Evolutionary conservation across 2,113 vertebrate species (phyloP), one percentile per base, ranked within the genome.

Genomic region (Thymallus thymallus): DNA sequence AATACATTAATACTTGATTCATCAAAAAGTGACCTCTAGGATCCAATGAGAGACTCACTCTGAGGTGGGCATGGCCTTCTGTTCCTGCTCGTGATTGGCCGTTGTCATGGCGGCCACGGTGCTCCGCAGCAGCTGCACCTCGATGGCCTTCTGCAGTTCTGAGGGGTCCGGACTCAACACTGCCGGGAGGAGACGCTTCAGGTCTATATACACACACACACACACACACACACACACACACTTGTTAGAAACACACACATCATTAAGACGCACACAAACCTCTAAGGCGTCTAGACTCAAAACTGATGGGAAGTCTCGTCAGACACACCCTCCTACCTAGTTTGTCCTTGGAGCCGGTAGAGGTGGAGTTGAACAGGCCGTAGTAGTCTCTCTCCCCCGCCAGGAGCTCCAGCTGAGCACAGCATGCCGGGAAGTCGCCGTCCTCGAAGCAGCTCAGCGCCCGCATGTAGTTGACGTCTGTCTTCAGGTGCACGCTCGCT

Each of bases 301-400:
- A n/a, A n/a, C n/a, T n/a, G n/a, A n/a, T n/a, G n/a, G n/a, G n/a
- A n/a, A n/a, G n/a, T n/a, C n/a, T n/a, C n/a, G n/a, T n/a, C n/a
- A n/a, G n/a, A n/a, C n/a, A n/a, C n/a, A n/a, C n/a, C 20, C 26
- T 26, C 73, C 77, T 94, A 98, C 97, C 97, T 81, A 97, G 95
- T 91, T 99, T 99, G 80, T 99, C 97, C 86, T 96, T 97, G 83
- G 89, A 92, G n/a, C n/a, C 14, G 3, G n/a, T 26, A 76, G 92
- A 26, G 26, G 26, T 93, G 41, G 94, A 94, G 32, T 92, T 92
- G 77, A 97, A 91, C 3, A 94, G 91, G 69, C 93, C 96, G 76
- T 95, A 95, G 85, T 99, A 97, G 87, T 99, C 98, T 77, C 98
- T 97, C 0, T 99, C 98, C 77, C 98, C 98, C 0, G 98, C 97